Base-by-base conservation (phyloP, 37 sponge, comb jelly and placozoan genomes). In the Bolinopsis microptera region DNA sequence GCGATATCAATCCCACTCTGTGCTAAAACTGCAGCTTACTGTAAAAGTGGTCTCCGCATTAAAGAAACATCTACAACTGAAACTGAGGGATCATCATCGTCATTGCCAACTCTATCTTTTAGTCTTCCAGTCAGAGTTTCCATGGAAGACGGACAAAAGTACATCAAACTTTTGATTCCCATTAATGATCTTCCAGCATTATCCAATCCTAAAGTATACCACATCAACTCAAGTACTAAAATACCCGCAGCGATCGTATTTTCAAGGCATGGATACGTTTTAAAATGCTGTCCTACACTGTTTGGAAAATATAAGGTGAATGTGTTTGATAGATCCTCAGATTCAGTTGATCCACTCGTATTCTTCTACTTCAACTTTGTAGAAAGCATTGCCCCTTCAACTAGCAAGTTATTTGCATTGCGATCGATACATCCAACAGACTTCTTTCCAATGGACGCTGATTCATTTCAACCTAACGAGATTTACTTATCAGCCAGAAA, bases 361-460 rank as follows among this genome's bases (percentile, higher is more conserved):
- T 72, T 30, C 75, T 72, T 72, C 75, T 72, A 30, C 75, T 72
- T 72, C 75, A 72, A n/a, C 75, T 72, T 72, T 72, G 75, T 72
- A 72, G 75, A 72, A 28, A 72, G 75, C 3, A 72, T 21, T 24
- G 22, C 75, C 75, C 31, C 75, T 24, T 28, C 31, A 28, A 72
- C 75, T 5, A 30, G 31, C 5, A 72, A 72, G 31, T 24, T 72
- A 24, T 72, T 72, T 72, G 75, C 75, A n/a, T 28, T 72, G 31
- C 75, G 75, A 24, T 72, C 75, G 2, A 72, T 72, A 5, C 75
- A 72, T 72, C 75, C 75, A 8, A 72, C 75, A 24, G 75, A 72
- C 25, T 72, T 30, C 18, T 72, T 72, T 24, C 75, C 75, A 5
- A 2, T 72, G 5, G 75, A 72, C 2, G 31, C 31, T 72, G 75